These are phyloP conservation scores for Epizoanthus ramosus DNA, from an alignment of 92 coral and sea anemone species.

Conservation along the genomic window DNA sequence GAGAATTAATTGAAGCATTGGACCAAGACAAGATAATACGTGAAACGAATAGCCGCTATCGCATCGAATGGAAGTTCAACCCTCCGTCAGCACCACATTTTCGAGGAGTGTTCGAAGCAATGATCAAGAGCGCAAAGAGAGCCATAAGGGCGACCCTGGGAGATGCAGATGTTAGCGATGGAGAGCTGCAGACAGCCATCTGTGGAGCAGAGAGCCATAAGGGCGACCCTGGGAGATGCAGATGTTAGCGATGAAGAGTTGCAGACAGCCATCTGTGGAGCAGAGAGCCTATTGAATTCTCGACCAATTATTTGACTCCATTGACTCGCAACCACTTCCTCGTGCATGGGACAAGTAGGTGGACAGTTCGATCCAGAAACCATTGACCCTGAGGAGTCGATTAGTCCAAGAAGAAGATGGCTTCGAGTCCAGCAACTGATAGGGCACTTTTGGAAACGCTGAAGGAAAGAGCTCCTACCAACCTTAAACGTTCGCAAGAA, in stretches of 20 bases:
- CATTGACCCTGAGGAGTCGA: conserved; percentile 34
- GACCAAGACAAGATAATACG: conserved; percentile 46
- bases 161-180: conserved; percentile 56
- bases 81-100: conserved; percentile 23
- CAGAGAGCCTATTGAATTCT: no score
- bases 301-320: conserved; percentile 37
- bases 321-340: conserved; percentile 43
- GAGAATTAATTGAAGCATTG: conserved; percentile 1
- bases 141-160: conserved; percentile 38
- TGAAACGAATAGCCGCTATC: conserved; percentile 11
- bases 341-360: conserved; percentile 61
- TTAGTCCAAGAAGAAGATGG: conserved; percentile 64
- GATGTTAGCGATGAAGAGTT: no score
- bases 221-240: no score
- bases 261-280: no score
- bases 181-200: conserved; percentile 50
- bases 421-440: no score
- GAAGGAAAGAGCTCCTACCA: conserved; percentile 66
- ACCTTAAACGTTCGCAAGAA: conserved; percentile 54
- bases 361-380: conserved; percentile 68
- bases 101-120: conserved; percentile 59
- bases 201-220: conserved; percentile 63
- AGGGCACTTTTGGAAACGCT: conserved; percentile 62
- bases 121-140: no score
- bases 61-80: conserved; percentile 63